A percentile compares a stretch with the other conserved stretches of the same genome.
These are phyloP conservation scores for Otolemur garnettii DNA, from an alignment of 2,113 vertebrate species.

Conservation along the genomic window DNA sequence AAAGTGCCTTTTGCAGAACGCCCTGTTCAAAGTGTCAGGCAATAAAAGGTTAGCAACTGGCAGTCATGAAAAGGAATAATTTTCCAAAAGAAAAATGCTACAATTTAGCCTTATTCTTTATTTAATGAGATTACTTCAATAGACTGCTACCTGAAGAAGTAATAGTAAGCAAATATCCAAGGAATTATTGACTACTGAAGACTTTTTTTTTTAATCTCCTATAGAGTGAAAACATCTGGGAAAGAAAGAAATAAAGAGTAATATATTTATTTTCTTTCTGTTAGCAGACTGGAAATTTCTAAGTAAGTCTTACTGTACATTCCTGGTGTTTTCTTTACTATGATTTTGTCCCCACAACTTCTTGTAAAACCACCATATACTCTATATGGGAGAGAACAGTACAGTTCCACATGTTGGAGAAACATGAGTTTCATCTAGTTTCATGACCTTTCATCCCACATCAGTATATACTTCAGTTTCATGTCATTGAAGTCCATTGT, in stretches of 20 bases:
- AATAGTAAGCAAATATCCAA: conserved; percentile 51
- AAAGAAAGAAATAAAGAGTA: not conserved
- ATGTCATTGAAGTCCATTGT: conserved; percentile 54
- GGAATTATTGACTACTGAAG: conserved; percentile 24
- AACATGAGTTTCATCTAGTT: not conserved
- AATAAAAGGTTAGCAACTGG: conserved; percentile 81
- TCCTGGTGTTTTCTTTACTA: conserved; percentile 25
- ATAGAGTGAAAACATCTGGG: conserved; percentile 28
- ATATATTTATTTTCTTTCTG: not conserved
- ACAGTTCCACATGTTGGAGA: not conserved
- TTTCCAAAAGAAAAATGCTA: conserved; percentile 68
- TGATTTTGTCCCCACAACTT: not conserved
- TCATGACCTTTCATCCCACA: not conserved
- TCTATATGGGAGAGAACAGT: not conserved
- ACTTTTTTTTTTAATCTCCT: not conserved
- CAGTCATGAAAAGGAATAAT: conserved; percentile 74
- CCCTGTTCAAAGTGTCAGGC: conserved; percentile 61
- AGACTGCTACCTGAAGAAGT: conserved; percentile 49
- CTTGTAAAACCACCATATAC: not conserved
- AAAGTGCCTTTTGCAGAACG: conserved; percentile 61
- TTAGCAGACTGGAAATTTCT: not conserved
- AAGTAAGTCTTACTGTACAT: not conserved
- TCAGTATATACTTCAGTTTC: conserved; percentile 14
- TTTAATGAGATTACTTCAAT: conserved; percentile 83
- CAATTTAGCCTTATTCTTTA: conserved; percentile 80